These are phyloP conservation scores for Nycticryphes semicollaris DNA, from an alignment of 2,113 vertebrate genomes.

Conservation along the genomic window DNA sequence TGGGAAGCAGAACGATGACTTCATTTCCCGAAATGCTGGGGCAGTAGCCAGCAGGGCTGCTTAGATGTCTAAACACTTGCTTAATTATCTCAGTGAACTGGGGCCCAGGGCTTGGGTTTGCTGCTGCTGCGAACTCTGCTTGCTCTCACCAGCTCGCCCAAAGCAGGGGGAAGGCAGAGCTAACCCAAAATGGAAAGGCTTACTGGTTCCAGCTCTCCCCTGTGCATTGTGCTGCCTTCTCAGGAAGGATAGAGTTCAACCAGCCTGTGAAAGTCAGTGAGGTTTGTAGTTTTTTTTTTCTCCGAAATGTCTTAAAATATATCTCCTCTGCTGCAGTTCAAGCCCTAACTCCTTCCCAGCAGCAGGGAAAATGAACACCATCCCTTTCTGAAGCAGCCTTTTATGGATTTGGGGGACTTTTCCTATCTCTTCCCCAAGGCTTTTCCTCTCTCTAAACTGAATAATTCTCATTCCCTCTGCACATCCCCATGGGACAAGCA, in stretches of 20 bases:
- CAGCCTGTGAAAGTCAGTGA: background rate
- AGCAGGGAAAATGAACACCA: background rate
- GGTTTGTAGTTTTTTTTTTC: no score
- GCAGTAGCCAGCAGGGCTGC: conserved; percentile 34
- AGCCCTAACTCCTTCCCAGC: background rate
- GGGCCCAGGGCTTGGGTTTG: conserved; percentile 22
- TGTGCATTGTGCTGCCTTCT: background rate
- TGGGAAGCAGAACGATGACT: background rate
- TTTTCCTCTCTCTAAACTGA: background rate
- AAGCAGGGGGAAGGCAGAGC: background rate
- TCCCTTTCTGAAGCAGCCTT: background rate
- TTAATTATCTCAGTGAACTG: conserved; percentile 33
- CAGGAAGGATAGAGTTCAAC: background rate
- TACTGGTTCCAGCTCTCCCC: background rate
- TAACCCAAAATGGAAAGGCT: background rate
- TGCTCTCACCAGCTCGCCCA: accelerated
- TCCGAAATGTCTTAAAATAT: background rate
- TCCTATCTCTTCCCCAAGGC: background rate
- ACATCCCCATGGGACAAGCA: accelerated
- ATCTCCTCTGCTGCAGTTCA: background rate
- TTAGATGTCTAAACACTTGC: conserved; percentile 9
- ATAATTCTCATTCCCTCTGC: background rate
- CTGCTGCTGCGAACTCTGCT: background rate
- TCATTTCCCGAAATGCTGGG: background rate
- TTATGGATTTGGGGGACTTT: background rate